phyloP scores from a whole-genome alignment of 2,113 vertebrate species.

The Crotalus helleri region DNA sequence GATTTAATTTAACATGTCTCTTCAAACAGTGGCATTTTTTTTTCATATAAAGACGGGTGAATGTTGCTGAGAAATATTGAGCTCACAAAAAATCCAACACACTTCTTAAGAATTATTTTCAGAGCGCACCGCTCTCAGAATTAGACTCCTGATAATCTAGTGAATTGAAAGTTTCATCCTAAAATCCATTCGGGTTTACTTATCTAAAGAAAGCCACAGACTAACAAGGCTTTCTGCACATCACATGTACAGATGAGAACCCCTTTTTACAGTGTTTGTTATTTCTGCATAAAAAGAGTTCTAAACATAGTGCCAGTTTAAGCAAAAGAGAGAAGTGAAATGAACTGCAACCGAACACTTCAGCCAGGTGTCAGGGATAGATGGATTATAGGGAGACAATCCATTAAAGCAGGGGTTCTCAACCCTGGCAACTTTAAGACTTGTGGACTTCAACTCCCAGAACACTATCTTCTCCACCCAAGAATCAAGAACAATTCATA shows the following conservation, averaged over 20 bases:
- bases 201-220: background rate
- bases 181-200: background rate
- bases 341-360: constrained; percentile 16
- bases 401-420: too few species aligned
- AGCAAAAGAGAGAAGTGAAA: background rate
- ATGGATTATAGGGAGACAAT: too few species aligned
- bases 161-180: background rate
- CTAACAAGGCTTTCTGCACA: background rate
- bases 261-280: background rate
- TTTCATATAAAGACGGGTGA: background rate
- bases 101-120: background rate
- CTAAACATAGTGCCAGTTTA: background rate
- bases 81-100: background rate
- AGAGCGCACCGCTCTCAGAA: background rate
- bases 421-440: too few species aligned
- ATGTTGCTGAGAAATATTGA: background rate
- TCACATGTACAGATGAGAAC: background rate
- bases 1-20: background rate
- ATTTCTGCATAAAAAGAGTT: constrained; percentile 9
- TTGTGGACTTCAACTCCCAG: too few species aligned
- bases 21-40: background rate
- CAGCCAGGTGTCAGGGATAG: background rate
- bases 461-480: background rate
- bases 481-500: background rate
- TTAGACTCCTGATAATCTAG: background rate